These are phyloP conservation scores for Amorpha juglandis DNA, from an alignment of 2,888 invertebrate genomes.

Conservation along the genomic window DNA sequence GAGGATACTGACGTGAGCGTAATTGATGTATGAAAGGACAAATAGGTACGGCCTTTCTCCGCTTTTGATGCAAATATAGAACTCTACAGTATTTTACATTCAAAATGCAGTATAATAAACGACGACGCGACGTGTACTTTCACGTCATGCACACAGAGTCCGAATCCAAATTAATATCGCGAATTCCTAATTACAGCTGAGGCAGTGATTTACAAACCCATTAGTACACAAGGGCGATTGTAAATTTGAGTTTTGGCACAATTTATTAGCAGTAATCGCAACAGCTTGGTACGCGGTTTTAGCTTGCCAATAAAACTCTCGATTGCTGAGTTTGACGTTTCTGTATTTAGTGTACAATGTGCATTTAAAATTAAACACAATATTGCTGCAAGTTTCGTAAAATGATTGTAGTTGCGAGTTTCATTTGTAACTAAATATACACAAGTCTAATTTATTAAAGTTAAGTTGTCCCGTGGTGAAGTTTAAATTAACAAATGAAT, in stretches of 20 bases:
- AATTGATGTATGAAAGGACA: too few species aligned
- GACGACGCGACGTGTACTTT: neutral
- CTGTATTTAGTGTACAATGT: neutral
- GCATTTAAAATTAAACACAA: neutral
- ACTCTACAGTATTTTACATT: too few species aligned
- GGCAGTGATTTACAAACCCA: slow-evolving; percentile 28
- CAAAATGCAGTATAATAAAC: too few species aligned
- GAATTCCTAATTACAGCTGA: slow-evolving; percentile 23
- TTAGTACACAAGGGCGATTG: slow-evolving; percentile 25
- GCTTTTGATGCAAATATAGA: too few species aligned
- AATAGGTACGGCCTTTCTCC: too few species aligned
- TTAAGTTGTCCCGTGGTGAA: neutral
- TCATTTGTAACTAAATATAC: neutral
- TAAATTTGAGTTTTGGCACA: slow-evolving; percentile 25
- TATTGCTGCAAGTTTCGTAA: neutral
- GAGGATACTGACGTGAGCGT: too few species aligned
- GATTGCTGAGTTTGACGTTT: neutral
- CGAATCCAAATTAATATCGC: slow-evolving; percentile 25
- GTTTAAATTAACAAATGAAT: neutral
- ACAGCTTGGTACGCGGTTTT: neutral
- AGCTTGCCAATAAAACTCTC: neutral
- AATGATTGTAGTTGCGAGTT: neutral
- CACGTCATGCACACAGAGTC: slow-evolving; percentile 19
- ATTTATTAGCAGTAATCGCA: slow-evolving; percentile 14
- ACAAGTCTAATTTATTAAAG: neutral